Percentiles rank a stretch among this genome's conserved stretches.
Conservation (phyloP, 1,140 invertebrate species). For the Drosophila funebris region DNA sequence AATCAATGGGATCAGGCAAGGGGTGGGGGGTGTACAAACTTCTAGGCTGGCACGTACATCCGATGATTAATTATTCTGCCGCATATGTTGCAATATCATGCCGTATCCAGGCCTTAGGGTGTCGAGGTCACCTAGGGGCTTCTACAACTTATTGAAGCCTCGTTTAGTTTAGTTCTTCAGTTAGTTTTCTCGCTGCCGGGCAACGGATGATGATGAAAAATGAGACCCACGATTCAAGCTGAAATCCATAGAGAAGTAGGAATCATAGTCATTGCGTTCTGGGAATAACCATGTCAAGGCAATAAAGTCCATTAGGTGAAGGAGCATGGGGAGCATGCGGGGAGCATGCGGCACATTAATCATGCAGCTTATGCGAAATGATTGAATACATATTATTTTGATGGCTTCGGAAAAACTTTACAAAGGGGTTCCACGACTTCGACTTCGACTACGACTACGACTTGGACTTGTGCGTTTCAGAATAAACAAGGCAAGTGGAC, state of each 20-base stretch:
- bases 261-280: constrained; percentile 20
- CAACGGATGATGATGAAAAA: constrained; percentile 68
- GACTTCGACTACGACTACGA: no score
- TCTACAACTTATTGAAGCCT: constrained; percentile 54
- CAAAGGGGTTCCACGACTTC: constrained; percentile 1
- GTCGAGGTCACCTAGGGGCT: constrained; percentile 15
- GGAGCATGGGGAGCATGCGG: background rate
- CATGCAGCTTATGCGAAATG: constrained; percentile 68
- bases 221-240: constrained; percentile 29
- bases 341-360: constrained; percentile 54
- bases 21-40: constrained; percentile 20
- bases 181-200: constrained; percentile 15
- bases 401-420: constrained; percentile 7
- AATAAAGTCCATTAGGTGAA: constrained; percentile 43
- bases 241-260: background rate
- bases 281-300: constrained; percentile 45
- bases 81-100: constrained; percentile 76
- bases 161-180: constrained; percentile 59
- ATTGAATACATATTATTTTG: constrained; percentile 64
- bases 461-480: background rate
- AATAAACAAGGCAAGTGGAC: constrained; percentile 9
- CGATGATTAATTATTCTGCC: constrained; percentile 73
- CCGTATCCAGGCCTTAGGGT: constrained; percentile 14
- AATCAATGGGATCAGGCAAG: background rate
- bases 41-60: constrained; percentile 60